Evolutionary conservation across 2,888 invertebrate genomes (phyloP).

Genomic region (Dasypolia templi): DNA sequence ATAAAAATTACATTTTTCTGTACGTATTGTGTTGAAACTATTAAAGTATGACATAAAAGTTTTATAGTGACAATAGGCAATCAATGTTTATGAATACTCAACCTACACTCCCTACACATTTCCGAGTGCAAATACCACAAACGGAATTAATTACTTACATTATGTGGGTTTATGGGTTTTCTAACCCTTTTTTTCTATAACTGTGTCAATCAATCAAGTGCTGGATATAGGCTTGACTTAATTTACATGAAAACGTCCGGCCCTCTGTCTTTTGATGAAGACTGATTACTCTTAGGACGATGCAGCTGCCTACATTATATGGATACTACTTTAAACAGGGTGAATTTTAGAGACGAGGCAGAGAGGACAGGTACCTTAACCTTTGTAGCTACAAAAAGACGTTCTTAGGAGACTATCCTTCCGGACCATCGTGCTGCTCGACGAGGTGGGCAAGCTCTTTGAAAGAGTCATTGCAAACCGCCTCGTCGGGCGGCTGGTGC

Average conservation of each 20-base stretch:
- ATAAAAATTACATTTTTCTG: background rate
- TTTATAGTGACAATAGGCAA: constrained; percentile 7
- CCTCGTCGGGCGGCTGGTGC: too few relatives aligned
- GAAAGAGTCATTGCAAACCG: too few relatives aligned
- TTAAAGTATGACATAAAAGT: constrained; percentile 11
- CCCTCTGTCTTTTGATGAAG: background rate
- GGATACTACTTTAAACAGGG: background rate
- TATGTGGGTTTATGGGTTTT: constrained; percentile 39
- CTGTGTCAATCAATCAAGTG: constrained; percentile 11
- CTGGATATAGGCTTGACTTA: background rate
- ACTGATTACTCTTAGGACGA: background rate
- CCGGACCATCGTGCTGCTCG: too few relatives aligned
- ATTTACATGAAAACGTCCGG: constrained; percentile 12
- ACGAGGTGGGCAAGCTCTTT: too few relatives aligned
- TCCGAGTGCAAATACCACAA: constrained; percentile 53
- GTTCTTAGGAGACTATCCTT: background rate
- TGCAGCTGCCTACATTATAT: too few relatives aligned
- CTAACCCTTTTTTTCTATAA: constrained; percentile 37
- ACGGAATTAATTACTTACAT: constrained; percentile 39
- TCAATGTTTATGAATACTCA: constrained; percentile 13
- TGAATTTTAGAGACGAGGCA: background rate
- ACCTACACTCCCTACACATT: constrained; percentile 17
- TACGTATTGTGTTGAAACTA: background rate
- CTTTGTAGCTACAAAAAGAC: background rate
- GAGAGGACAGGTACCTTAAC: background rate